Base-by-base conservation (phyloP, 2,888 invertebrate species). In the Tanypteryx hageni region DNA sequence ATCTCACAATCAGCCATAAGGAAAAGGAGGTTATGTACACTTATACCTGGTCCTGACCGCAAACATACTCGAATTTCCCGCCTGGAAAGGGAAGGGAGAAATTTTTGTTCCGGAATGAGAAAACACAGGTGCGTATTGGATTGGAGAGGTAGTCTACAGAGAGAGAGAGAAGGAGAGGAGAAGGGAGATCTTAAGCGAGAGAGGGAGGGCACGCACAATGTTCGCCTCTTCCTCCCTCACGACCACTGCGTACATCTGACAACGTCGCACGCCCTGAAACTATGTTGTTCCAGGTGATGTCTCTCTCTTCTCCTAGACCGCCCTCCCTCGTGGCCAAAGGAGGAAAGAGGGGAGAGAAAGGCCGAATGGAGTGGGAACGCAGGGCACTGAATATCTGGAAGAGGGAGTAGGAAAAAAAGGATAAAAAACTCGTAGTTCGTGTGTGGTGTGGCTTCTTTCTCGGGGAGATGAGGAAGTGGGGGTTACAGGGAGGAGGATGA, bases 241-340 rank as follows among this genome's bases (percentile, higher is more conserved):
- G 13, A 16, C 31, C 31, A 57, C 57, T 16, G 5, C 44, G 27
- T 16, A 22, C 57, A 59, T 68, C 89, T 44, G 89, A 61, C 86
- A 86, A 86, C 86, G 58, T 61, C 61, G 61, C 86, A 3, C 27
- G 31, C 22, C 89, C 9, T 10, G 89, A 68, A 89, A 89, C 89
- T 89, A 89, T 68, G 89, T 89, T 89, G 89, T 89, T 89, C 89
- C 89, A 89, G 64, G 89, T 68, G 89, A 89, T 68, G 89, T 89
- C 89, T 68, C 61, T 86, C 86, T 61, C 82, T 44, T 44, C 76
- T 76, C n/a, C 76, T 16, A 76, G 27, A 61, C 18, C 31, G 64
- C 27, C 64, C 59, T 61, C 61, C 61, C 58, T 59, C 83, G 31
- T 31, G 82, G 58, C 59, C 58, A 4, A 13, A 58, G 59, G 31